A percentile compares a stretch with the other conserved stretches of the same genome.
Conservation (phyloP, 2,797 vertebrate species). For the Argya squamiceps region DNA sequence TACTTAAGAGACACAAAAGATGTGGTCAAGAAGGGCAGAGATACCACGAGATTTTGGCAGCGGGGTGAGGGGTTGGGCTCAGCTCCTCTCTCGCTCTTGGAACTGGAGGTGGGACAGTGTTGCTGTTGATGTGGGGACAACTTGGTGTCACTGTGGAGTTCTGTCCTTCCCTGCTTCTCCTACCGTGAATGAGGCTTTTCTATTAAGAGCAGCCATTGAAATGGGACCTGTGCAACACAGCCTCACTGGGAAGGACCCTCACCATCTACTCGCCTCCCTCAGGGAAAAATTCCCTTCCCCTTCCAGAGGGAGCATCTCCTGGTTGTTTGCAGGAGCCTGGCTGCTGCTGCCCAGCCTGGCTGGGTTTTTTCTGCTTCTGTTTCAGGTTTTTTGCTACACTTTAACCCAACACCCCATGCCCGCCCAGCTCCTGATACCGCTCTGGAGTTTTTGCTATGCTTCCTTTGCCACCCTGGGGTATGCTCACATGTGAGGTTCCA, state of each 20-base stretch:
- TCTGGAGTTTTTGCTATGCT: not conserved
- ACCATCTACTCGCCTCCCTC: not conserved
- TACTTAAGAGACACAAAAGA: not conserved
- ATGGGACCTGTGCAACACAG: not conserved
- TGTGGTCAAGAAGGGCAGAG: not conserved
- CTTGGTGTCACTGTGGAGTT: rapidly evolving
- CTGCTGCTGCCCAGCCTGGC: rapidly evolving
- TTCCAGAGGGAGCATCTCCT: too few relatives aligned
- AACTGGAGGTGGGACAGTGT: not conserved
- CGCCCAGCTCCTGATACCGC: rapidly evolving
- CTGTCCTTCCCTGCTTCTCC: not conserved
- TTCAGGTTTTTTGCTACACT: not conserved
- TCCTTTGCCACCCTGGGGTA: not conserved
- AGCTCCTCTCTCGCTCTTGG: not conserved
- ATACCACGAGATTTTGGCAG: not conserved
- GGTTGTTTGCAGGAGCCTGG: too few relatives aligned
- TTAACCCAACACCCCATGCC: rapidly evolving
- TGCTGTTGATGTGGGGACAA: not conserved
- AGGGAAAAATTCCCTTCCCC: not conserved
- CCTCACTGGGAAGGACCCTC: not conserved
- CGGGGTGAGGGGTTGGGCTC: not conserved
- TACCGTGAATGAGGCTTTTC: not conserved
- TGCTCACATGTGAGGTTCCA: not conserved
- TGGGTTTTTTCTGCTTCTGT: not conserved
- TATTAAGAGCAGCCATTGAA: not conserved